A percentile compares a stretch with the other conserved stretches of the same genome.
Conservation (phyloP, 2,797 vertebrate species). For the Sphenodon punctatus region DNA sequence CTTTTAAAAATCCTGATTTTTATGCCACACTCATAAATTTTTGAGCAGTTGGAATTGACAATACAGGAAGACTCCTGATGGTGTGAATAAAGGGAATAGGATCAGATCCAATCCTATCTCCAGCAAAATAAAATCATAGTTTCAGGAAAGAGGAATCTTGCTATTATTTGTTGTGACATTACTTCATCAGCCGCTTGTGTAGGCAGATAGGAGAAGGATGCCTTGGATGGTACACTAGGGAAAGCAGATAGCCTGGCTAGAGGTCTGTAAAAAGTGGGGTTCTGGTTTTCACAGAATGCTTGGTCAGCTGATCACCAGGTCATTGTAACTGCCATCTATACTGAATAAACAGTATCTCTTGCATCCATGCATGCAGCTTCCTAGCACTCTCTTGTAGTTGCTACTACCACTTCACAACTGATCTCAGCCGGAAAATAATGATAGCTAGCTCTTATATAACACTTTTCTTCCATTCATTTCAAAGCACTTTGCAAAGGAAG, state of each 20-base stretch:
- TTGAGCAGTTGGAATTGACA: too few species aligned
- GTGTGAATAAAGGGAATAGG: background rate
- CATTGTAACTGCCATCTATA: background rate
- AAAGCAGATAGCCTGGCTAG: background rate
- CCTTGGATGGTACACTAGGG: background rate
- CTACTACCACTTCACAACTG: background rate
- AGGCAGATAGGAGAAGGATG: background rate
- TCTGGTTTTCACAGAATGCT: background rate
- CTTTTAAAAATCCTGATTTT: too few species aligned
- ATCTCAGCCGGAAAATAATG: background rate
- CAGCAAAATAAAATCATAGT: slow-evolving; percentile 35
- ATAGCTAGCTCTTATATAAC: background rate
- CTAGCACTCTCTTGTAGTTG: background rate
- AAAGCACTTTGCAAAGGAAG: too few species aligned
- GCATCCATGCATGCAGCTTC: background rate
- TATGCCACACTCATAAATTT: too few species aligned
- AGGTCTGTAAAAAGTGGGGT: background rate
- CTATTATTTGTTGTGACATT: background rate
- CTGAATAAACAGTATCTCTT: background rate
- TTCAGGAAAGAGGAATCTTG: background rate
- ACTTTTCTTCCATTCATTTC: background rate
- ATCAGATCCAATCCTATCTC: background rate
- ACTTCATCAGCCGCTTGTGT: too few species aligned
- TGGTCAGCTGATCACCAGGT: background rate
- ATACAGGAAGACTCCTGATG: background rate